A percentile compares a stretch with the other conserved stretches of the same genome.
These are phyloP conservation scores for Dipodomys ordii DNA, from an alignment of 2,113 vertebrate species.

Conservation along the genomic window DNA sequence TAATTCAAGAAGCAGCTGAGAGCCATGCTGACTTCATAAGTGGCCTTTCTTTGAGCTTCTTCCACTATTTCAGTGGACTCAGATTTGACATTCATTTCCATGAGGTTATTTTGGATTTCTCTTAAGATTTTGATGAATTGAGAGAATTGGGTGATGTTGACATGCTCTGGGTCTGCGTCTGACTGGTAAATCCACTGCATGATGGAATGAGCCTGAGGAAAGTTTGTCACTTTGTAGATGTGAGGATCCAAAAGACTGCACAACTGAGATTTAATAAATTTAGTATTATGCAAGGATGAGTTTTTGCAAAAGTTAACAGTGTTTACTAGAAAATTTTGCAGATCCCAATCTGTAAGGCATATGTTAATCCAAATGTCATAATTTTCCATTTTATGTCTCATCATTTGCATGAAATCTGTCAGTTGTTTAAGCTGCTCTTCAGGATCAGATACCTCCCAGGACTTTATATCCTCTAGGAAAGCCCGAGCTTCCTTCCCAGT, in stretches of 20 bases:
- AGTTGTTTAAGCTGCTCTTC: conserved; percentile 60
- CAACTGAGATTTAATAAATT: conserved; percentile 73
- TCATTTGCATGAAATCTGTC: conserved; percentile 69
- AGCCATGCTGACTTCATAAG: background rate
- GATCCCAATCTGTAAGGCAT: conserved; percentile 76
- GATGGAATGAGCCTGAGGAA: conserved; percentile 72
- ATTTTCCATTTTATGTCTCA: conserved; percentile 57
- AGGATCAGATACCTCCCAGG: conserved; percentile 60
- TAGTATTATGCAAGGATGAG: background rate
- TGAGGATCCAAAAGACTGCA: conserved; percentile 78
- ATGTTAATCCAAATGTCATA: conserved; percentile 73
- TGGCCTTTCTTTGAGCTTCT: conserved; percentile 71
- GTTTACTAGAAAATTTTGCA: conserved; percentile 82
- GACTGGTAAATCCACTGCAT: conserved; percentile 77
- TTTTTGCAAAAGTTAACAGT: conserved; percentile 45
- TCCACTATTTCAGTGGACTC: conserved; percentile 1
- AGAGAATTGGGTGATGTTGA: conserved; percentile 53
- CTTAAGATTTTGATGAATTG: conserved; percentile 73
- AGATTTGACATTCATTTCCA: background rate
- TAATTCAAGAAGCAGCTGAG: conserved; percentile 74
- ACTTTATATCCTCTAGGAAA: conserved; percentile 66
- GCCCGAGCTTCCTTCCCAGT: conserved; percentile 48
- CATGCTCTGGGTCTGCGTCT: background rate
- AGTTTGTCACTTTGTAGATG: conserved; percentile 74
- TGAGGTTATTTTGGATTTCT: conserved; percentile 56